Conservation (phyloP, 2,113 vertebrate genomes). For the Zapus hudsonius region DNA sequence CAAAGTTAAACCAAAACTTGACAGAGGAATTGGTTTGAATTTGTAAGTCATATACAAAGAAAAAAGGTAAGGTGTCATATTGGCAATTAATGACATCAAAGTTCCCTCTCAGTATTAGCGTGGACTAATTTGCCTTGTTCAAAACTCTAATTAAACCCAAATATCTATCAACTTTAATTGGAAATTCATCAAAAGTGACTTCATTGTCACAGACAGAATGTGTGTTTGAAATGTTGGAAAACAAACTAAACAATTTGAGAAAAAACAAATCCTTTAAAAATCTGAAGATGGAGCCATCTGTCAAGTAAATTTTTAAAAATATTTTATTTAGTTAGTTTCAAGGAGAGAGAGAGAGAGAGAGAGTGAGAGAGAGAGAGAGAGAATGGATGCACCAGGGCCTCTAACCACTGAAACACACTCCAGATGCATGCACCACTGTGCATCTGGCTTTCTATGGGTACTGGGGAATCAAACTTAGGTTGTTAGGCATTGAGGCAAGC, state of each 20-base stretch:
- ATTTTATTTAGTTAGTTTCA: no score
- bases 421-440: no score
- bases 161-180: slow-evolving; percentile 1
- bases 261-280: not conserved
- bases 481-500: no score
- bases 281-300: not conserved
- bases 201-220: not conserved
- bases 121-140: not conserved
- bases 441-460: no score
- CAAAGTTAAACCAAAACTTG: slow-evolving; percentile 17
- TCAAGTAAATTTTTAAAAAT: no score
- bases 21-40: not conserved
- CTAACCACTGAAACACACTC: no score
- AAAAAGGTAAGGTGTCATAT: not conserved
- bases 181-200: not conserved
- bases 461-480: no score
- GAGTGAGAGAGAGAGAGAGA: no score
- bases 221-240: slow-evolving; percentile 3
- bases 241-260: not conserved
- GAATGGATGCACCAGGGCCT: no score
- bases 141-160: not conserved
- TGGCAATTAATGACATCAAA: not conserved
- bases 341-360: no score
- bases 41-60: not conserved
- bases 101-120: not conserved